Conservation (phyloP, 2,888 invertebrate species). For the Eustalomyia histrio region DNA sequence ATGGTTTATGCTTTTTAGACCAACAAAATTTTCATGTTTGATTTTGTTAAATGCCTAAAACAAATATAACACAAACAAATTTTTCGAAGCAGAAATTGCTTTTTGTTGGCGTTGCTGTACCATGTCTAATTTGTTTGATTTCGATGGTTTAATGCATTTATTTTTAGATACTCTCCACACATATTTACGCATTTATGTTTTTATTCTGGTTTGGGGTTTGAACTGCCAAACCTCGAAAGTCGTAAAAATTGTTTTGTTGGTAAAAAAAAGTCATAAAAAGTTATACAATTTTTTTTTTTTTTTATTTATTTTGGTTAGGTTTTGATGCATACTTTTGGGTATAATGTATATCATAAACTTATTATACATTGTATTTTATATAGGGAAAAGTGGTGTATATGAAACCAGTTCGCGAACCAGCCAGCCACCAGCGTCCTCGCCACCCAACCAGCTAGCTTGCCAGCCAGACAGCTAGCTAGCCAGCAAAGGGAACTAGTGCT, state of each 20-base stretch:
- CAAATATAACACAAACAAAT: constrained; percentile 1
- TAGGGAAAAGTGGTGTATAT: no score
- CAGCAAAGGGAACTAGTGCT: no score
- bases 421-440: no score
- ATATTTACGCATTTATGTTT: constrained; percentile 23
- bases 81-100: background rate
- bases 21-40: background rate
- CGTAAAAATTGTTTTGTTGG: constrained; percentile 56
- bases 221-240: constrained; percentile 50
- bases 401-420: no score
- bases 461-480: no score
- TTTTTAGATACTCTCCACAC: constrained; percentile 20
- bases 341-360: constrained; percentile 47
- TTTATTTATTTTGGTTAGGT: constrained; percentile 21
- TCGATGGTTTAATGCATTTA: constrained; percentile 39
- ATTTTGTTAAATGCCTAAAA: constrained; percentile 26
- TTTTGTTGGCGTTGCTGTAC: background rate
- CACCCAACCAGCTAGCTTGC: no score
- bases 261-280: constrained; percentile 38
- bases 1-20: constrained; percentile 23
- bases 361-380: constrained; percentile 46
- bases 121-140: constrained; percentile 34
- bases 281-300: background rate
- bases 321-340: constrained; percentile 51
- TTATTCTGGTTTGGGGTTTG: constrained; percentile 17